Evolutionary conservation across 2,888 invertebrate genomes (phyloP), one percentile per base, ranked within the genome.

Genomic region (Temnothorax ravouxi): DNA sequence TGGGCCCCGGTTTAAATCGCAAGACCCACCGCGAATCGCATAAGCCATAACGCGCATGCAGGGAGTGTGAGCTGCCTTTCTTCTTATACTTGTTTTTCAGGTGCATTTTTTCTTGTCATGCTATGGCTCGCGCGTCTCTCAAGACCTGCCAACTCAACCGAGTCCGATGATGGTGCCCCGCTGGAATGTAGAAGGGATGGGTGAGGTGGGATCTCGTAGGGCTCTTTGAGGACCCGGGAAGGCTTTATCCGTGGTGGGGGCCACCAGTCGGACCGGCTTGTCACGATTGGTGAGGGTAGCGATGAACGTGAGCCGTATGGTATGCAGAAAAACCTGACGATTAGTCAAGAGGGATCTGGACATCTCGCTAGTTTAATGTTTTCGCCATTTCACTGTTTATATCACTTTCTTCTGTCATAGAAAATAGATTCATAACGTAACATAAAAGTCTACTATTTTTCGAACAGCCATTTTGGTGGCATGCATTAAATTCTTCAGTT

Each of bases 181-280:
- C 92, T 95, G 96, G 95, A 96, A 95, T 92, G 93, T 92, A 88
- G 95, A 91, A 96, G 95, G 94, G 88, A 80, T 52, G 64, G 76
- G 62, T 76, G 64, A 52, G 52, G 52, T 76, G 89, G 86, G 88
- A 88, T 89, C 90, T 90, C 89, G 89, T 89, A 89, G 89, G 91
- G 91, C 90, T 90, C 90, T 95, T 95, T 96, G 96, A 96, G 96
- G 52, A 94, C 96, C 96, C 94, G 96, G 95, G 92, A 96, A 96
- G 94, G 96, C 96, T 93, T 96, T 96, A 95, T 96, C 96, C 94
- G 96, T 96, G 94, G 96, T 96, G 91, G 92, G 93, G 88, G 84
- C 59, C 88, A 94, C 94, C 91, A 93, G 94, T 94, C 92, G 91
- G 92, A 94, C 94, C 93, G 93, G 94, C 92, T 94, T 88, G 90